Base-by-base conservation (phyloP, 2,888 invertebrate genomes). In the Plusia festucae region DNA sequence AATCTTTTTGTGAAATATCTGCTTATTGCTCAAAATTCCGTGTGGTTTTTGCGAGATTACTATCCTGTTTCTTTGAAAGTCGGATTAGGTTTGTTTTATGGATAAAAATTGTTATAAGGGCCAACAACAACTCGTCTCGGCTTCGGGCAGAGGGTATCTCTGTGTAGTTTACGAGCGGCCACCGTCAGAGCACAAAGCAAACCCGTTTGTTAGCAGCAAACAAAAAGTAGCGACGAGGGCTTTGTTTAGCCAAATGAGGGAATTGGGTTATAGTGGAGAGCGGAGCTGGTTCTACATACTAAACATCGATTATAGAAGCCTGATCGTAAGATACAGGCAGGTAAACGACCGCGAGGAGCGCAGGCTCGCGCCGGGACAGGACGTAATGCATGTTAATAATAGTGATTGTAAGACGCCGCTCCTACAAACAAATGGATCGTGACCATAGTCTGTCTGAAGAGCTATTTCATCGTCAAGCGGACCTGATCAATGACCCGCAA, bases 241-340 rank as follows among this genome's bases (percentile, higher is more conserved):
- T 78, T 79, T 79, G 77, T 79, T 79, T 76, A 67, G 68, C 65
- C 44, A 66, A 79, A 77, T 78, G 66, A 79, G 77, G 77, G 77
- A 79, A 75, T 66, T 68, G 56, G 68, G 55, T 49, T 49, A 49
- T 54, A 74, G 55, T 49, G 27, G 70, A 73, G 62, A 46, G 70
- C 59, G 70, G 70, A 65, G 65, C 53, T 32, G 20, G 61, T 32
- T 53, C 27, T 52, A n/a, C 22, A 15, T 49, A 7, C 20, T 55
- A 62, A 69, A 51, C 34, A 44, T 32, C 60, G 73, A 56, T 65
- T 60, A 69, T 59, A 44, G 40, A 52, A 65, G 65, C 51, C 51
- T 40, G 70, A 73, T 73, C 46, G 66, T 62, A 27, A 70, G 73
- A 70, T 73, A 73, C 32, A 32, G 44, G 69, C 66, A 65, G 73